These are phyloP conservation scores for Brachirus orientalis DNA, from an alignment of 2,113 vertebrate species.

Conservation along the genomic window DNA sequence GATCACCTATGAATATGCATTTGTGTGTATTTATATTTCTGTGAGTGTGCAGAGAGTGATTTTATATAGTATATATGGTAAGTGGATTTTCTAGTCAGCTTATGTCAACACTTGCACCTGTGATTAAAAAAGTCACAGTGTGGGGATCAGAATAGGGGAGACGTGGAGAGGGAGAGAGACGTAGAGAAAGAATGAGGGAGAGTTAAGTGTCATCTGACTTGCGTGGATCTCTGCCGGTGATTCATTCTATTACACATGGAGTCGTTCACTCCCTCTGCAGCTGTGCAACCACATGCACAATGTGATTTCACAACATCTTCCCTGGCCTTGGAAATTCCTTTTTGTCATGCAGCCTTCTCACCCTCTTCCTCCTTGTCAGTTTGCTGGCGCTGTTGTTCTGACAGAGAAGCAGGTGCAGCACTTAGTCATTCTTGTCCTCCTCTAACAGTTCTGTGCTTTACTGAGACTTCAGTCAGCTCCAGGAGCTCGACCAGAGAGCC, in stretches of 20 bases:
- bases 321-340: constrained; percentile 79
- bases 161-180: background rate
- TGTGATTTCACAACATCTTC: constrained; percentile 81
- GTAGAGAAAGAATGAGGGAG: constrained; percentile 17
- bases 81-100: constrained; percentile 63
- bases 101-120: constrained; percentile 70
- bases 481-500: constrained; percentile 41
- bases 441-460: constrained; percentile 35
- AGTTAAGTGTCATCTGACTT: constrained; percentile 69
- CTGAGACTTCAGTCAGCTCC: constrained; percentile 40
- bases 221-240: constrained; percentile 74
- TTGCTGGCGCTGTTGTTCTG: constrained; percentile 57
- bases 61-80: constrained; percentile 12
- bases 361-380: constrained; percentile 49
- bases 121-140: constrained; percentile 43
- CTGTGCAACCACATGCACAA: constrained; percentile 77
- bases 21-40: constrained; percentile 17
- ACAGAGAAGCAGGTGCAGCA: constrained; percentile 77
- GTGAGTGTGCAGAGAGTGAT: no score
- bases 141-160: constrained; percentile 52
- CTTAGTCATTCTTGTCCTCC: constrained; percentile 73
- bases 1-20: constrained; percentile 40
- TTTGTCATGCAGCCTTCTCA: constrained; percentile 47
- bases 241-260: constrained; percentile 77
- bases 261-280: constrained; percentile 72